These are phyloP conservation scores for Arremon brunneinucha DNA, from an alignment of 2,797 vertebrate species.

Conservation along the genomic window DNA sequence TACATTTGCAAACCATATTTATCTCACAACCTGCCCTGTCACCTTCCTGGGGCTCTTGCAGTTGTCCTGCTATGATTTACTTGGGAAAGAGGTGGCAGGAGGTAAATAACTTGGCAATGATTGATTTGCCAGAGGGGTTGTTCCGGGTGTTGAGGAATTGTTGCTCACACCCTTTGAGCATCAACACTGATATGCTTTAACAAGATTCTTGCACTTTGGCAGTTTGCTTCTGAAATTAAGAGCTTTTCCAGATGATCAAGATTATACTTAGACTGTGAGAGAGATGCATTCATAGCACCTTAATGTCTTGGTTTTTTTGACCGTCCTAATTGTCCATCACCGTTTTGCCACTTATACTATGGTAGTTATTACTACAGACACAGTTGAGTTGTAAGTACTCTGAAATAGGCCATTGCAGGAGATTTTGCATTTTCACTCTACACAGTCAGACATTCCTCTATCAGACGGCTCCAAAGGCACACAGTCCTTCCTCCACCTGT, in stretches of 20 bases:
- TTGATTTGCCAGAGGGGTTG: background rate
- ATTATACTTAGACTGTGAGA: background rate
- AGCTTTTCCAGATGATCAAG: background rate
- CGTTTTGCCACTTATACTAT: background rate
- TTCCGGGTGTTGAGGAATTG: background rate
- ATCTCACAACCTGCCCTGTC: background rate
- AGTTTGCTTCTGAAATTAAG: background rate
- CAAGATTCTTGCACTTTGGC: background rate
- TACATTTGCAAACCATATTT: background rate
- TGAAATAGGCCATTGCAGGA: background rate
- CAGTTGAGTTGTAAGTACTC: background rate
- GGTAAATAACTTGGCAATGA: background rate
- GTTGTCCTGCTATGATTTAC: background rate
- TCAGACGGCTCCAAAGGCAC: background rate
- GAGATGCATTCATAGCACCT: background rate
- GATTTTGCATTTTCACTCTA: background rate
- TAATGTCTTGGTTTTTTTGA: fast-evolving
- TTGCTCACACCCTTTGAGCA: background rate
- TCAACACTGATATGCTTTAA: background rate
- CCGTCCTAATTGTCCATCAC: background rate
- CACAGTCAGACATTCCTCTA: background rate
- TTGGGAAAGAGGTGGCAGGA: background rate
- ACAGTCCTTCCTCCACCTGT: background rate
- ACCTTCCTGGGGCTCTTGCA: background rate
- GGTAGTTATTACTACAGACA: background rate